phyloP scores from a whole-genome alignment of 2,113 vertebrate genomes.

The Megaleporinus macrocephalus region DNA sequence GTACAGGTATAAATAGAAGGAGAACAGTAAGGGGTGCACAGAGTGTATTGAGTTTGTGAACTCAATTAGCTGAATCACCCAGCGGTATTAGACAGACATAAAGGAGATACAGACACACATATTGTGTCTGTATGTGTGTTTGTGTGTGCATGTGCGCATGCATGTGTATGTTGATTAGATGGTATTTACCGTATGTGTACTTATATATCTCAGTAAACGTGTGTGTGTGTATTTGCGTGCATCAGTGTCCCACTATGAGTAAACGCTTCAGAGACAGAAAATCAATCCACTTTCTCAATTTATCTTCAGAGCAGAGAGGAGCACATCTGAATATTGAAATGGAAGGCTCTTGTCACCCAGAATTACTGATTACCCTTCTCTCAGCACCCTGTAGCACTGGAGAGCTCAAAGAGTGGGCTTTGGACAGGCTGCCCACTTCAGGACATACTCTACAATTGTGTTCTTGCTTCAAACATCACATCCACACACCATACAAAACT shows the following conservation, averaged over 20 bases:
- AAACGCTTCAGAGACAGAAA: slow-evolving; percentile 37
- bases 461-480: too few species aligned
- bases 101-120: not conserved
- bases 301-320: not conserved
- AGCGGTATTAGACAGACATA: slow-evolving; percentile 1
- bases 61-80: slow-evolving; percentile 17
- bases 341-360: not conserved
- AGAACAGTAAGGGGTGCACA: not conserved
- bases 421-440: not conserved
- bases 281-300: slow-evolving; percentile 18
- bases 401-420: not conserved
- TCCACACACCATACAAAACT: too few species aligned
- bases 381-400: not conserved
- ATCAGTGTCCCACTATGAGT: slow-evolving; percentile 19
- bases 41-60: not conserved
- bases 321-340: not conserved
- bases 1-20: not conserved
- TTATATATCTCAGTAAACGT: not conserved
- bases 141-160: not conserved
- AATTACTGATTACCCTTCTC: slow-evolving; percentile 10
- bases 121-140: not conserved
- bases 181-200: not conserved
- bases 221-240: slow-evolving; percentile 1
- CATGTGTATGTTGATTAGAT: not conserved
- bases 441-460: not conserved